Evolutionary conservation across 2,113 vertebrate genomes (phyloP).

Genomic region (Trochalopteron elliotii): DNA sequence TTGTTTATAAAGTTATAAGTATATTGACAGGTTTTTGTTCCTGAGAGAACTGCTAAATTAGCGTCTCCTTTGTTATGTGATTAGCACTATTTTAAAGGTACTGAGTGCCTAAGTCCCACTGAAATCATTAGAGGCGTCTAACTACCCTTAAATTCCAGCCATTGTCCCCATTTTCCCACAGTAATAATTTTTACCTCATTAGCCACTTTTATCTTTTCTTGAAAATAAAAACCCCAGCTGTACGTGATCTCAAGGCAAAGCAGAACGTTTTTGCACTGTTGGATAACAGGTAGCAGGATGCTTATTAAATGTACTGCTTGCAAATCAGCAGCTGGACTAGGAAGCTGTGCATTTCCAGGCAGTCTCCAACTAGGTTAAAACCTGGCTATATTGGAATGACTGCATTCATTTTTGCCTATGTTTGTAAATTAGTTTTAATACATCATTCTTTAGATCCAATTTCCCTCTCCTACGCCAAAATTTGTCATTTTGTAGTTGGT

Average conservation of each 20-base stretch:
- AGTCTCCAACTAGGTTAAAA: not conserved
- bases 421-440: not conserved
- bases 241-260: not conserved
- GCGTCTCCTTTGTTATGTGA: not conserved
- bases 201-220: conserved; percentile 1
- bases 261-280: not conserved
- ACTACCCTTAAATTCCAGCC: not conserved
- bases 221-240: not conserved
- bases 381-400: not conserved
- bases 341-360: not conserved
- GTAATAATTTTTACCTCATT: not conserved
- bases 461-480: not conserved
- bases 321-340: not conserved
- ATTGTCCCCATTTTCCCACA: not conserved
- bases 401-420: not conserved
- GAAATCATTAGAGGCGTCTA: conserved; percentile 14
- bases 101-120: not conserved
- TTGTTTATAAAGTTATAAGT: not conserved
- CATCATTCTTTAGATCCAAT: not conserved
- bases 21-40: not conserved
- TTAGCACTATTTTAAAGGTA: not conserved
- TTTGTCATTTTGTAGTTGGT: not conserved
- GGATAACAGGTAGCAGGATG: conserved; percentile 2
- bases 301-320: conserved; percentile 10
- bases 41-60: not conserved